Evolutionary conservation across 2,888 invertebrate genomes (phyloP).

Genomic region (Rhaphigaster nebulosa): DNA sequence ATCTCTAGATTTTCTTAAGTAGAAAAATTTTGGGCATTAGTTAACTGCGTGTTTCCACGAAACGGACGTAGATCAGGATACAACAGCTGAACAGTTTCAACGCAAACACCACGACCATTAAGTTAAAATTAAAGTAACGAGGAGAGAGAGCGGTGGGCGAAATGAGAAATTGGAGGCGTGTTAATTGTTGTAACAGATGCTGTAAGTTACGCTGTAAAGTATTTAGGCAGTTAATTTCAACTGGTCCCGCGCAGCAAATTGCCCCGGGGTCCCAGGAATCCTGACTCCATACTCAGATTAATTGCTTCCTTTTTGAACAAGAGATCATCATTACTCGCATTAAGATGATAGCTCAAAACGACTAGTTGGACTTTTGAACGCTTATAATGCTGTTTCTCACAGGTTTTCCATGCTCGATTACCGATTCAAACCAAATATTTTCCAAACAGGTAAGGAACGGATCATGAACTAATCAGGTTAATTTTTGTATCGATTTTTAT

Average conservation of each 20-base stretch:
- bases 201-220: background rate
- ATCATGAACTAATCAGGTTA: too few relatives aligned
- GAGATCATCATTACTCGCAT: background rate
- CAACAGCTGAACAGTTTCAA: background rate
- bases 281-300: background rate
- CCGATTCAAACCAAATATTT: too few relatives aligned
- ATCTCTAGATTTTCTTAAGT: too few relatives aligned
- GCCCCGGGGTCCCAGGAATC: background rate
- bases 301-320: background rate
- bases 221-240: conserved; percentile 21
- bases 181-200: conserved; percentile 35
- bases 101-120: background rate
- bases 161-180: conserved; percentile 37
- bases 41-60: background rate
- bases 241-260: background rate
- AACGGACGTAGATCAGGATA: background rate
- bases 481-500: too few relatives aligned
- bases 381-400: background rate
- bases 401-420: too few relatives aligned
- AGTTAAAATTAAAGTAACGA: conserved; percentile 34
- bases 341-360: background rate
- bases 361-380: background rate
- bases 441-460: too few relatives aligned
- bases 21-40: too few relatives aligned
- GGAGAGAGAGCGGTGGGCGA: background rate